Evolutionary conservation across 2,888 invertebrate species (phyloP).

Genomic region (Troides aeacus): DNA sequence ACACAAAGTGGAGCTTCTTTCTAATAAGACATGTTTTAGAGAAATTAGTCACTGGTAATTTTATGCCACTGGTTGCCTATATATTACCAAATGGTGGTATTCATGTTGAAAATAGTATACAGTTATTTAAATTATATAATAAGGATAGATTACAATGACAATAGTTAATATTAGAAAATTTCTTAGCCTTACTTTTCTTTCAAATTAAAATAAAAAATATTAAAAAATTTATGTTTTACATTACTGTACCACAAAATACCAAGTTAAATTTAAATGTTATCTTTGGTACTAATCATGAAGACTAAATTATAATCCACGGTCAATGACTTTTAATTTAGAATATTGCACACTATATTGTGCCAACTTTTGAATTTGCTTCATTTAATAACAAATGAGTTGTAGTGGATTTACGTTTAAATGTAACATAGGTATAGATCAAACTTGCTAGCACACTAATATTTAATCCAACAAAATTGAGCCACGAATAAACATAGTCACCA

Average conservation of each 20-base stretch:
- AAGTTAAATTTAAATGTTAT: constrained; percentile 35
- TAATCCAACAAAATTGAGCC: constrained; percentile 96
- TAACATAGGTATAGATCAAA: constrained; percentile 92
- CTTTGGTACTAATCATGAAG: constrained; percentile 61
- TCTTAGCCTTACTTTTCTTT: no score
- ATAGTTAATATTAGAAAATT: no score
- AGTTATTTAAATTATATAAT: no score
- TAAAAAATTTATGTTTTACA: no score
- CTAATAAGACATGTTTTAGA: no score
- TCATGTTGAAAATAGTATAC: no score
- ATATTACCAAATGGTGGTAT: no score
- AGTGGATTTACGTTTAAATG: constrained; percentile 84
- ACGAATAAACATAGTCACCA: constrained; percentile 97
- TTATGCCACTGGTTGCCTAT: no score
- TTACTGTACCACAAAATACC: not conserved
- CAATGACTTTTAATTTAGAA: constrained; percentile 39
- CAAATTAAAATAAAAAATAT: no score
- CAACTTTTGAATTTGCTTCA: constrained; percentile 57
- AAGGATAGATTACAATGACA: no score
- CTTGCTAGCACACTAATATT: constrained; percentile 96
- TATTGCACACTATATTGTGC: constrained; percentile 57
- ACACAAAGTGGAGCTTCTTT: no score
- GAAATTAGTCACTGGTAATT: no score
- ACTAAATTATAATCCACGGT: constrained; percentile 47
- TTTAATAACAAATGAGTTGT: constrained; percentile 53